Evolutionary conservation across 2,888 invertebrate genomes (phyloP), one percentile per base, ranked within the genome.

Genomic region (Drosophila nigricruria): DNA sequence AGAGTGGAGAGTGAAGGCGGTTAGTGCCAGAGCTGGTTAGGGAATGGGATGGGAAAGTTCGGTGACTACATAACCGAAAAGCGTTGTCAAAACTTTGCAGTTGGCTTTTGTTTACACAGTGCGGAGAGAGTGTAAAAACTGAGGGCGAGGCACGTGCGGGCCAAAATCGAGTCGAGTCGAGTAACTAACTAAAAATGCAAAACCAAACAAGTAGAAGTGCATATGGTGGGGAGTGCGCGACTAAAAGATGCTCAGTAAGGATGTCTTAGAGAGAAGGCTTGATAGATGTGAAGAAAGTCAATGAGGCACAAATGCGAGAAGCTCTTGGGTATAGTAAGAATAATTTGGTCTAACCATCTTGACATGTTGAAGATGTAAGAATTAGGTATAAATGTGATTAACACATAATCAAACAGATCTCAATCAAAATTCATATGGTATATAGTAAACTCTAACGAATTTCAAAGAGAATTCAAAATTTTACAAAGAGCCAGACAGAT

Each of bases 41-140:
- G n/a, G 20, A 5, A 66, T n/a, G 20, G 20, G 23, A 10, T 2
- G 20, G 20, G 34, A n/a, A 9, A 60, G 36, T 53, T 53, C 73
- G 58, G 63, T 62, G 75, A 67, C 83, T 81, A 75, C 81, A 81
- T 73, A 74, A 70, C 79, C 84, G 75, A 86, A 76, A 73, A 83
- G 86, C 76, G 83, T 85, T 84, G 83, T 84, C 83, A 85, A 84
- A 84, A 84, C 86, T 84, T 86, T 83, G 80, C 80, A 85, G 84
- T 87, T 85, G 79, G 84, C 85, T 86, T 86, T 87, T 85, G 83
- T 83, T 87, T 86, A 87, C 82, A 79, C 58, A 54, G 42, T 30
- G 43, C 45, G 47, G 32, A 53, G 61, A 25, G 18, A 25, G 61
- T 23, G 43, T 14, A 32, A 43, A 20, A 40, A 52, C 57, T 45